Evolutionary conservation across 1,140 invertebrate genomes (phyloP).

Genomic region (Panagrolaimus sp.): DNA sequence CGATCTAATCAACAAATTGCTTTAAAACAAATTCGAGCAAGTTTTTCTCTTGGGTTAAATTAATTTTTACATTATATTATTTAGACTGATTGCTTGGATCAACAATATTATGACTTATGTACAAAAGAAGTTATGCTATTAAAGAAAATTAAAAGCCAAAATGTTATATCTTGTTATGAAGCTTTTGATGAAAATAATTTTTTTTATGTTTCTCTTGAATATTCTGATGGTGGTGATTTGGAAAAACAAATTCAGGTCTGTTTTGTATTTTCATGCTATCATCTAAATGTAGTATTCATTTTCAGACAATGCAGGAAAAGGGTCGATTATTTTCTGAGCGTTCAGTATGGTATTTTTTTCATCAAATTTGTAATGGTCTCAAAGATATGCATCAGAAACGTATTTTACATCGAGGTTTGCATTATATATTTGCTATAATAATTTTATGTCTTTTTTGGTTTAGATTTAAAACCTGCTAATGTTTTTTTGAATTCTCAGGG

Average conservation of each 20-base stretch:
- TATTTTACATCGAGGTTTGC: conserved; percentile 20
- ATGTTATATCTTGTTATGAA: conserved; percentile 71
- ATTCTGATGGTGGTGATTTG: conserved; percentile 74
- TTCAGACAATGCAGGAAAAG: conserved; percentile 66
- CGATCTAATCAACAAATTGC: neutral
- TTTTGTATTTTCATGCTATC: too few species aligned
- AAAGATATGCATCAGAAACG: conserved; percentile 5
- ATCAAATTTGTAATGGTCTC: conserved; percentile 6
- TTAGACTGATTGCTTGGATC: conserved; percentile 68
- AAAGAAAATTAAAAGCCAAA: conserved; percentile 72
- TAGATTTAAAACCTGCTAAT: conserved; percentile 69
- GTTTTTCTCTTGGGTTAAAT: neutral
- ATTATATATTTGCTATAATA: too few species aligned
- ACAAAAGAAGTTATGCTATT: conserved; percentile 69
- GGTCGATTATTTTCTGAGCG: conserved; percentile 63
- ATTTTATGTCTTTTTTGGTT: conserved; percentile 14
- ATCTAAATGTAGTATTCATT: too few species aligned
- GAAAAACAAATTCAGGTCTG: conserved; percentile 64
- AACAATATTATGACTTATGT: conserved; percentile 67
- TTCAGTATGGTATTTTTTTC: conserved; percentile 15
- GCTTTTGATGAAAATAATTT: conserved; percentile 71
- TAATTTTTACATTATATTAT: conserved; percentile 13
- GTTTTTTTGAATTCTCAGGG: conserved; percentile 71
- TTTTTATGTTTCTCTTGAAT: conserved; percentile 69
- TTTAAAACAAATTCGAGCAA: neutral